Base-by-base conservation (phyloP, 1,140 invertebrate genomes). In the Nephotettix cincticeps region DNA sequence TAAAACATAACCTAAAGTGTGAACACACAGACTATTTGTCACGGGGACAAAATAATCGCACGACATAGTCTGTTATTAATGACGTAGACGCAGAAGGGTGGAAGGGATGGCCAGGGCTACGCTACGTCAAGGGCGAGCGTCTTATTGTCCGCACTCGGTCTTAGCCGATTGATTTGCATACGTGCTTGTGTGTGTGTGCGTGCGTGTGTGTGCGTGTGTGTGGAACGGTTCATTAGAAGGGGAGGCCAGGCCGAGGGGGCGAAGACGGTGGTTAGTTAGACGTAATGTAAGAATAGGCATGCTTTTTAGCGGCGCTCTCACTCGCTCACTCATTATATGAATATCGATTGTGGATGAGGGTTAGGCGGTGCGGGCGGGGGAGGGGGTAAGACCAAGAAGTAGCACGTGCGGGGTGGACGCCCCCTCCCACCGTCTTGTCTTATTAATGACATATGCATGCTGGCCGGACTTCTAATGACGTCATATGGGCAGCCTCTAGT, bases 371-470 rank as follows among this genome's bases (percentile, higher is more conserved):
- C 19, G 23, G 14, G 67, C 9, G 28, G 30, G 19, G 27, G 68
- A 43, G 47, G 25, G 69, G 56, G 61, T 36, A 65, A 65, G 58
- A 70, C 58, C 30, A 70, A 64, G 58, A 70, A 70, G 61, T 70
- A 70, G 69, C 69, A 70, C 69, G 69, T 70, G 69, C 54, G 25
- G 21, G 36, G 69, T 63, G 56, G 69, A 27, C 23, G n/a, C 17
- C 67, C 40, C 61, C 69, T n/a, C 69, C 27, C 32, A 36, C 58
- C 56, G 54, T 70, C 69, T 70, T 70, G 69, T 70, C 69, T 70
- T 70, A 70, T 70, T 70, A 70, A 70, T 70, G 69, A 70, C 69
- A 70, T 70, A 70, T 70, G 69, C 69, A 70, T 58, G 69, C 51
- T 29, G 56, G 69, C 51, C 28, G 69, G 69, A 65, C 69, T 70